A percentile compares a stretch with the other conserved stretches of the same genome.
Conservation (phyloP, 2,113 vertebrate species). For the Erythrocebus patas region DNA sequence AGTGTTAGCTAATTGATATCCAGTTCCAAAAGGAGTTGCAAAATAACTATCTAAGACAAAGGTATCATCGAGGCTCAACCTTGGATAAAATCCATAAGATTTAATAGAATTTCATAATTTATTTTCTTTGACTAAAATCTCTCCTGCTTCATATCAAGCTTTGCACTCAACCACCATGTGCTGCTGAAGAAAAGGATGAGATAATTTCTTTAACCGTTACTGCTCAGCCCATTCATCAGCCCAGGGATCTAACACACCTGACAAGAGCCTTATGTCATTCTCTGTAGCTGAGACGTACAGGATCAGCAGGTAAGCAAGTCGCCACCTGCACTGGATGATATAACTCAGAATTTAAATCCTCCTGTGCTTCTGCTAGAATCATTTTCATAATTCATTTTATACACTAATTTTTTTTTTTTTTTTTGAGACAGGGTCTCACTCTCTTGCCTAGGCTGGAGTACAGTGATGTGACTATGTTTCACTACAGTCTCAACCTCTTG, state of each 20-base stretch:
- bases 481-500: too few species aligned
- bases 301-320: background rate
- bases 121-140: background rate
- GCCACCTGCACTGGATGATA: background rate
- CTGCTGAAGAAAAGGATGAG: background rate
- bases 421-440: too few species aligned
- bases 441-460: too few species aligned
- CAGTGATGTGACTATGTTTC: too few species aligned
- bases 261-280: background rate
- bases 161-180: background rate
- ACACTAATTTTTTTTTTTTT: background rate
- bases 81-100: background rate
- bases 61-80: background rate
- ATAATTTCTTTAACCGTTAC: background rate
- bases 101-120: background rate
- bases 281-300: slow-evolving; percentile 24
- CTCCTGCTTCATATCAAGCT: background rate
- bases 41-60: background rate
- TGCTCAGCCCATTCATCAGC: background rate
- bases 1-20: background rate
- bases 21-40: background rate
- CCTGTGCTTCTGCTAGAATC: background rate
- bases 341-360: slow-evolving; percentile 8
- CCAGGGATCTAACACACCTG: background rate
- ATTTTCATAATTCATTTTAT: slow-evolving; percentile 27